phyloP scores from a whole-genome alignment of 2,797 vertebrate genomes.

The Masticophis lateralis region DNA sequence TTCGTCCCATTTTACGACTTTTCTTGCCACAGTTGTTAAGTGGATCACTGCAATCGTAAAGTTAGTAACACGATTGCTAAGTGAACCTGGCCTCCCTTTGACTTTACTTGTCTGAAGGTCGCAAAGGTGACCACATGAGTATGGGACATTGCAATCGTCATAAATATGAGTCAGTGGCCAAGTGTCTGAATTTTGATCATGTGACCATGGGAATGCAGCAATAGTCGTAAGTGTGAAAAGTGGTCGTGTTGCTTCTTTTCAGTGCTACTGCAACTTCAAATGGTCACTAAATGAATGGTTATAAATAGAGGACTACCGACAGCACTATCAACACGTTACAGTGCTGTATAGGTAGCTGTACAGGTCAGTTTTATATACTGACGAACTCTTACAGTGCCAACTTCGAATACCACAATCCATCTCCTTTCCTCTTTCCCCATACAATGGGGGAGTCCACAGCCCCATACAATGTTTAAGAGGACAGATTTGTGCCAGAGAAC shows the following conservation, averaged over 20 bases:
- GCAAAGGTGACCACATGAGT: background rate
- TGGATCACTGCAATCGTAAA: background rate
- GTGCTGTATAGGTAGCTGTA: background rate
- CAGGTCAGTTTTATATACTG: background rate
- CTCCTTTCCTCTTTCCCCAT: background rate
- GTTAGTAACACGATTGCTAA: background rate
- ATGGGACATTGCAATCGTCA: background rate
- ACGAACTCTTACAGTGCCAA: background rate
- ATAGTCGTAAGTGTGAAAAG: background rate
- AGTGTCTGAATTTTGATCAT: too few species aligned
- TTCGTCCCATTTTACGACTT: background rate
- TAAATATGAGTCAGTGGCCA: background rate
- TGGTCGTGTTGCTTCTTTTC: background rate
- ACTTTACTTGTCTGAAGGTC: background rate
- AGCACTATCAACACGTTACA: background rate
- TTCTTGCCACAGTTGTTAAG: background rate
- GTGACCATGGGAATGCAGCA: background rate
- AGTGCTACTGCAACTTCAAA: background rate
- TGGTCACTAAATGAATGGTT: background rate
- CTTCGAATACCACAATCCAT: background rate
- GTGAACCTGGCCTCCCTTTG: background rate
- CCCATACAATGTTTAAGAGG: background rate
- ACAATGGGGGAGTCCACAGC: background rate
- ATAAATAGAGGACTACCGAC: background rate
- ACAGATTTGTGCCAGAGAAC: background rate